A percentile compares a stretch with the other conserved stretches of the same genome.
Conservation (phyloP, 2,888 invertebrate species). For the Cosmopolites sordidus region DNA sequence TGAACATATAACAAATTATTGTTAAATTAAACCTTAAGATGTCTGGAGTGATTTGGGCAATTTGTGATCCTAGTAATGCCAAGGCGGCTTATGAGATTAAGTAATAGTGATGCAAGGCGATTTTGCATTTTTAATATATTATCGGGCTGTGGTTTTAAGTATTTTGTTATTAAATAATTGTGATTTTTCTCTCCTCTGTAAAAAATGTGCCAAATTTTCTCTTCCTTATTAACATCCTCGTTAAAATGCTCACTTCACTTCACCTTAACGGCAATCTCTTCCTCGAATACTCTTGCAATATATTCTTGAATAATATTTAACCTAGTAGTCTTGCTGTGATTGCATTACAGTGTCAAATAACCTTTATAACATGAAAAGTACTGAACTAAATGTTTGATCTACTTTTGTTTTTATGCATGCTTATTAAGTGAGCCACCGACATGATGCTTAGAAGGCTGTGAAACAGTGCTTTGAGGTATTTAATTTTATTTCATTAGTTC, state of each 20-base stretch:
- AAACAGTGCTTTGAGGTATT: not conserved
- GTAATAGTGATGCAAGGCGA: constrained; percentile 19
- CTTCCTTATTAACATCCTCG: constrained; percentile 20
- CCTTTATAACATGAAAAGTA: not conserved
- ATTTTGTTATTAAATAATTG: constrained; percentile 34
- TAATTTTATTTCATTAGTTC: not conserved
- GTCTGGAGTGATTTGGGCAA: constrained; percentile 40
- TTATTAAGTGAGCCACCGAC: not conserved
- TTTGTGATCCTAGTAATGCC: constrained; percentile 33
- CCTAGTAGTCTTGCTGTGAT: constrained; percentile 43
- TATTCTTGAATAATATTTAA: constrained; percentile 29
- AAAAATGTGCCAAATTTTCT: constrained; percentile 35
- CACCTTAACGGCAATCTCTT: constrained; percentile 24
- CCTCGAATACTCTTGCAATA: constrained; percentile 32
- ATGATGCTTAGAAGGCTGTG: not conserved
- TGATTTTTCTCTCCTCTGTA: constrained; percentile 31
- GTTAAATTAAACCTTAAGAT: constrained; percentile 21
- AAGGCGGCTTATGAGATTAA: constrained; percentile 18
- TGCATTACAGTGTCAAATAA: constrained; percentile 32
- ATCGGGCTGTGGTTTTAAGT: constrained; percentile 41
- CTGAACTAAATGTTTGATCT: not conserved
- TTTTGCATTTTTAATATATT: constrained; percentile 36
- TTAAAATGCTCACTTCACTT: constrained; percentile 41
- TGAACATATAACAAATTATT: constrained; percentile 19
- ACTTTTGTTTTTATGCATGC: not conserved